Base-by-base conservation (phyloP, 2,113 vertebrate genomes). In the Ahaetulla prasina region DNA sequence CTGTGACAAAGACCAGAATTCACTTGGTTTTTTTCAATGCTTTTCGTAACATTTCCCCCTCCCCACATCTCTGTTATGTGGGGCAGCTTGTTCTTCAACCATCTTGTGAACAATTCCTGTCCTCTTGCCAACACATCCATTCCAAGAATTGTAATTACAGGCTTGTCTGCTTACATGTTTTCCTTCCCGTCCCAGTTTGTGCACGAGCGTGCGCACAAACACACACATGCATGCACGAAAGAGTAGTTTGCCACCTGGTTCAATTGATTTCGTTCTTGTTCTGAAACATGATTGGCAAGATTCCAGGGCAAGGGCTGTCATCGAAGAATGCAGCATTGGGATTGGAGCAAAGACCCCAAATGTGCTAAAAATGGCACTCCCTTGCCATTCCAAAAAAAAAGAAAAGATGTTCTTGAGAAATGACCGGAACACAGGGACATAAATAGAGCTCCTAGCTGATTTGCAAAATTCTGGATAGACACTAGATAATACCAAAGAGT, bases 101-200 rank as follows among this genome's bases (percentile, higher is more conserved):
- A 39, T 11, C 14, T 39, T 52, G 9, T 43, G 91, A 95, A 43
- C 2, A 9, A 11, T 88, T 85, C 0, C 18, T 63, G 30, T 94
- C 18, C 35, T 22, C 92, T 92, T 93, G 86, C 49, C 45, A 43
- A 10, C 23, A 30, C 30, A 85, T 90, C 35, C 11, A 23, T n/a
- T 68, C 89, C 47, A n/a, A 49, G 35, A 54, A 20, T 30, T 89
- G 39, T 60, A 89, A 88, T 89, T 39, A 91, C 23, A 43, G 55
- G 35, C 53, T 57, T 89, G 25, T 47, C 39, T 25, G n/a, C 85
- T 60, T 22, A 1, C n/a, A 14, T 50, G 11, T 60, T 87, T 89
- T 91, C 45, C 86, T 68, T 90, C 88, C 57, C 84, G 87, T 93
- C 85, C 57, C 45, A 25, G 85, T 54, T 27, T 91, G 23, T 52